Evolutionary conservation across 2,888 invertebrate genomes (phyloP).

Genomic region (Erebia ligea): DNA sequence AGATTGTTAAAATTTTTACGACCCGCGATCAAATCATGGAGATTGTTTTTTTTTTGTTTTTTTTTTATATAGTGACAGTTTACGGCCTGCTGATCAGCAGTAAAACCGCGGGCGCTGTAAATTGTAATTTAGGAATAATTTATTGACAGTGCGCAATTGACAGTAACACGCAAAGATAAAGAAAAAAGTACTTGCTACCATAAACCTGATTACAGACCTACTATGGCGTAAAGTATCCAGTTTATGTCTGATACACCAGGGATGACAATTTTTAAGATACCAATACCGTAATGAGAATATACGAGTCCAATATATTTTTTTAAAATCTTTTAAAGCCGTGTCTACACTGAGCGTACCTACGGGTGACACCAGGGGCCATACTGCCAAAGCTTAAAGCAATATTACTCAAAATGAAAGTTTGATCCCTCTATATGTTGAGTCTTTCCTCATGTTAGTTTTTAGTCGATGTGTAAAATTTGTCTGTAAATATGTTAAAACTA

Average conservation of each 20-base stretch:
- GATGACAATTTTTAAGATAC: no score
- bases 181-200: slow-evolving; percentile 14
- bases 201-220: slow-evolving; percentile 5
- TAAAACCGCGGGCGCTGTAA: slow-evolving; percentile 24
- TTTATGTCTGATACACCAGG: not conserved
- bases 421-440: no score
- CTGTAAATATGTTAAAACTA: no score
- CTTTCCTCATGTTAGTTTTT: no score
- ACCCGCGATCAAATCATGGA: slow-evolving; percentile 37
- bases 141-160: slow-evolving; percentile 12
- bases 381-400: no score
- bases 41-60: slow-evolving; percentile 43
- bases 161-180: slow-evolving; percentile 5
- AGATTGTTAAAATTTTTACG: slow-evolving; percentile 38
- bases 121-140: slow-evolving; percentile 31
- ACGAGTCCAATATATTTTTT: no score
- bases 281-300: no score
- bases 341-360: no score
- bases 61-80: slow-evolving; percentile 41
- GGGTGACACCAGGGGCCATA: no score
- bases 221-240: not conserved
- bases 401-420: no score
- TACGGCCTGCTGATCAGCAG: slow-evolving; percentile 34
- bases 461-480: no score
- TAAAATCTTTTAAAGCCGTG: no score